Evolutionary conservation across 2,888 invertebrate species (phyloP).

Genomic region (Thymelicus sylvestris): DNA sequence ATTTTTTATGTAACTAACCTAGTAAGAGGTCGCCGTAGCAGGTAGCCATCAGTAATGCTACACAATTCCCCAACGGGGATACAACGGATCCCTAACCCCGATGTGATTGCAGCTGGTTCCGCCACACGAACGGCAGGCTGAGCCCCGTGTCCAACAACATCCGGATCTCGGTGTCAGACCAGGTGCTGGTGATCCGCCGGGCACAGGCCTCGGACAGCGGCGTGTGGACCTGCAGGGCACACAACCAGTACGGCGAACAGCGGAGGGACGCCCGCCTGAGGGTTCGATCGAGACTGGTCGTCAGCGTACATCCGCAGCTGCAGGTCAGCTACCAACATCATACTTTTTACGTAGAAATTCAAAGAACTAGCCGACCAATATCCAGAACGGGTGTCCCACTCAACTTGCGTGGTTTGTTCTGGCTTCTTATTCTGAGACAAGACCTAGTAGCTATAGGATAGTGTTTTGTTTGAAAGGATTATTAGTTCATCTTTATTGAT

Average conservation of each 20-base stretch:
- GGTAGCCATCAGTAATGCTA: too few species aligned
- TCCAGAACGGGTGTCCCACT: too few species aligned
- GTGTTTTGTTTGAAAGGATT: too few species aligned
- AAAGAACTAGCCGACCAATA: too few species aligned
- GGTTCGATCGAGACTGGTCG: constrained; percentile 87
- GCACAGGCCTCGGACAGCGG: constrained; percentile 88
- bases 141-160: constrained; percentile 86
- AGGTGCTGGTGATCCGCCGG: constrained; percentile 87
- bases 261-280: constrained; percentile 86
- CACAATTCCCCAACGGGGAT: too few species aligned
- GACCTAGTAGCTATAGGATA: too few species aligned
- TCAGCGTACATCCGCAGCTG: constrained; percentile 86
- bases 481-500: too few species aligned
- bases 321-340: constrained; percentile 66
- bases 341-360: not conserved
- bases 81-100: not conserved
- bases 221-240: constrained; percentile 89
- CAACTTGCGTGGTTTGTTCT: too few species aligned
- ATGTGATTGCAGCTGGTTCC: constrained; percentile 82
- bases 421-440: too few species aligned
- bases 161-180: constrained; percentile 86
- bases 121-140: constrained; percentile 84
- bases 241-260: constrained; percentile 90
- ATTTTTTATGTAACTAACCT: too few species aligned
- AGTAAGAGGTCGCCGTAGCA: too few species aligned